A percentile compares a stretch with the other conserved stretches of the same genome.
These are phyloP conservation scores for Acrobasis suavella DNA, from an alignment of 2,888 invertebrate genomes.

Conservation along the genomic window DNA sequence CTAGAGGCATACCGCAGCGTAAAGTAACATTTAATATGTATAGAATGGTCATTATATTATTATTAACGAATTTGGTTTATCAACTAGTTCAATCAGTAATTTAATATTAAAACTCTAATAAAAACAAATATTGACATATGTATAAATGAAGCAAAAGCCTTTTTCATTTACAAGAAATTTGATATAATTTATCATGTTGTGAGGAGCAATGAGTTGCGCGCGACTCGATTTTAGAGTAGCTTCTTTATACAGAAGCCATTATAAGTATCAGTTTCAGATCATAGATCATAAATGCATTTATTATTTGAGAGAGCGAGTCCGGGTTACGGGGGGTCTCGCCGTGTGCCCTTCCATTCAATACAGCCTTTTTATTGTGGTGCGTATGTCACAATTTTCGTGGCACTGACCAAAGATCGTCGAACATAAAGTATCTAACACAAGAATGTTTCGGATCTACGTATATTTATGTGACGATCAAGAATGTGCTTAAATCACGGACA, in stretches of 20 bases:
- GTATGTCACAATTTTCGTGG: slow-evolving; percentile 72
- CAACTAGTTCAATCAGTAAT: background rate
- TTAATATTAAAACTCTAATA: slow-evolving; percentile 42
- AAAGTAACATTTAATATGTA: background rate
- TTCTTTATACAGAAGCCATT: slow-evolving; percentile 81
- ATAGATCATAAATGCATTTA: slow-evolving; percentile 81
- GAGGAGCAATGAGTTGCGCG: slow-evolving; percentile 35
- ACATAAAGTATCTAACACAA: slow-evolving; percentile 67
- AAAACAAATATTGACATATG: slow-evolving; percentile 73
- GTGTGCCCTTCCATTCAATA: slow-evolving; percentile 63
- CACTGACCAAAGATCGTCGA: slow-evolving; percentile 54
- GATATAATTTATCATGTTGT: slow-evolving; percentile 74
- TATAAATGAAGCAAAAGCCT: slow-evolving; percentile 63
- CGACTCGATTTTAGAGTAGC: slow-evolving; percentile 66
- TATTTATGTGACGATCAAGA: slow-evolving; percentile 61
- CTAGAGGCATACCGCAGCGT: slow-evolving; percentile 9
- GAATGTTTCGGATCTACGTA: slow-evolving; percentile 61
- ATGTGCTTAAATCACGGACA: slow-evolving; percentile 68
- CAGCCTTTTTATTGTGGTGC: slow-evolving; percentile 71
- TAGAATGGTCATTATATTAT: background rate
- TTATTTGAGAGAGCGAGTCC: slow-evolving; percentile 60
- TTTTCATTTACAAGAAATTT: slow-evolving; percentile 79
- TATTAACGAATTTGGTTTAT: slow-evolving; percentile 7
- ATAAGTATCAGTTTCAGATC: slow-evolving; percentile 82
- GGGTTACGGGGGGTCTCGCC: slow-evolving; percentile 74